Percentiles rank a stretch among this genome's conserved stretches.
phyloP scores from a whole-genome alignment of 2,888 invertebrate genomes.

The Ferrisia virgata region DNA sequence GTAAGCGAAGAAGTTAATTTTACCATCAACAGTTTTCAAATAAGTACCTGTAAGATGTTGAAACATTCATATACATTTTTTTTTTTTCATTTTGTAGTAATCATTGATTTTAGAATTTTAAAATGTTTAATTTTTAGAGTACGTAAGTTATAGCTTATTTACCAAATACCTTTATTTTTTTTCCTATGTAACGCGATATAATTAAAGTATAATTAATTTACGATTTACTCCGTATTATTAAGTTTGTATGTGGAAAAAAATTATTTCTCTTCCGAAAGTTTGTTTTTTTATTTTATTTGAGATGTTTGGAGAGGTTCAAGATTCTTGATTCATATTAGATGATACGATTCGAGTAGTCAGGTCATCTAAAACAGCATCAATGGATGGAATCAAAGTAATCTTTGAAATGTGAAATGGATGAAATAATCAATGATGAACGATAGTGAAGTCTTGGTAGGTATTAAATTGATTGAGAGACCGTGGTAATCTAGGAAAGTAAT shows the following conservation, averaged over 20 bases:
- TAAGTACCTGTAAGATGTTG: background rate
- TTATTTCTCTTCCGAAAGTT: conserved; percentile 39
- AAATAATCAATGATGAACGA: too few relatives aligned
- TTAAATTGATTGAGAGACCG: too few relatives aligned
- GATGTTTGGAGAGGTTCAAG: background rate
- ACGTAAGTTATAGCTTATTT: conserved; percentile 26
- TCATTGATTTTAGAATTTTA: conserved; percentile 6
- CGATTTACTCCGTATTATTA: conserved; percentile 39
- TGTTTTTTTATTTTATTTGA: background rate
- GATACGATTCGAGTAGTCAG: too few relatives aligned
- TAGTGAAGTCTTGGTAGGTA: too few relatives aligned
- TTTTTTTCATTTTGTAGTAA: conserved; percentile 11
- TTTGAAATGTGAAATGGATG: too few relatives aligned
- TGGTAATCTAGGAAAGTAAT: too few relatives aligned
- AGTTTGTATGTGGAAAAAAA: conserved; percentile 43
- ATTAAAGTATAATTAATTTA: conserved; percentile 39
- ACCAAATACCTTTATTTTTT: conserved; percentile 40
- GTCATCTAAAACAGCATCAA: too few relatives aligned
- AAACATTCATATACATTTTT: conserved; percentile 12
- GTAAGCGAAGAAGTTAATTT: background rate
- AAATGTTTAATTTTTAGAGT: conserved; percentile 4
- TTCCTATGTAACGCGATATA: conserved; percentile 40
- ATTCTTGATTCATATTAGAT: too few relatives aligned
- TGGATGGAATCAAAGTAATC: too few relatives aligned
- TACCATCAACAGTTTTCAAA: background rate